A percentile compares a stretch with the other conserved stretches of the same genome.
These are phyloP conservation scores for Cryptophagus acutangulus DNA, from an alignment of 2,888 invertebrate genomes.

Conservation along the genomic window DNA sequence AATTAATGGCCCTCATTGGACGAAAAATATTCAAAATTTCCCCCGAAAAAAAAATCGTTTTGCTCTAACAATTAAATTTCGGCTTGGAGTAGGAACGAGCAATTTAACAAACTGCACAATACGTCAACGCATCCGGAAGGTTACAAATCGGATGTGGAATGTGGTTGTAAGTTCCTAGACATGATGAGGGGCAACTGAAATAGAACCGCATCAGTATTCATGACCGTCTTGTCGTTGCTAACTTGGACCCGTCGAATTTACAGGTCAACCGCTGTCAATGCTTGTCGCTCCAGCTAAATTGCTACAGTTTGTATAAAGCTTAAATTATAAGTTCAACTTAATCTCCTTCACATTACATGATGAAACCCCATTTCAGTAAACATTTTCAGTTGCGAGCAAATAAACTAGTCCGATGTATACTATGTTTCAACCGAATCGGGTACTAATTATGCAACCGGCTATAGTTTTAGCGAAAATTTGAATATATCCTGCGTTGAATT, in stretches of 20 bases:
- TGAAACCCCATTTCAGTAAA: no score
- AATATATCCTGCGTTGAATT: no score
- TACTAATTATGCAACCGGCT: no score
- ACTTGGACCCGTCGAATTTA: slow-evolving; percentile 34
- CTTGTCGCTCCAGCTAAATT: slow-evolving; percentile 33
- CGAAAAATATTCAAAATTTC: no score
- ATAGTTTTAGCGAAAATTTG: no score
- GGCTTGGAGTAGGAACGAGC: slow-evolving; percentile 3
- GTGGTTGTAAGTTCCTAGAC: slow-evolving; percentile 36
- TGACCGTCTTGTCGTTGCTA: slow-evolving; percentile 38
- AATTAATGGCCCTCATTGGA: no score
- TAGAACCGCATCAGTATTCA: slow-evolving; percentile 43
- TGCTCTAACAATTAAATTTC: no score
- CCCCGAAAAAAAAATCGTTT: no score
- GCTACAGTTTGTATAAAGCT: slow-evolving; percentile 32
- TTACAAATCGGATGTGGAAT: slow-evolving; percentile 39
- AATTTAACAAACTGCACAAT: slow-evolving; percentile 25
- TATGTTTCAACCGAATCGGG: no score
- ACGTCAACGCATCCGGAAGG: slow-evolving; percentile 34
- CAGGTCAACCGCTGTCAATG: slow-evolving; percentile 45
- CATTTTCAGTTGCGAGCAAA: no score
- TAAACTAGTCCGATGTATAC: no score
- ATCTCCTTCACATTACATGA: no score
- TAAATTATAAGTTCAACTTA: slow-evolving; percentile 22
- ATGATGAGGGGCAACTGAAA: slow-evolving; percentile 36